These are phyloP conservation scores for Camponotus pennsylvanicus DNA, from an alignment of 1,140 invertebrate species.

Conservation along the genomic window DNA sequence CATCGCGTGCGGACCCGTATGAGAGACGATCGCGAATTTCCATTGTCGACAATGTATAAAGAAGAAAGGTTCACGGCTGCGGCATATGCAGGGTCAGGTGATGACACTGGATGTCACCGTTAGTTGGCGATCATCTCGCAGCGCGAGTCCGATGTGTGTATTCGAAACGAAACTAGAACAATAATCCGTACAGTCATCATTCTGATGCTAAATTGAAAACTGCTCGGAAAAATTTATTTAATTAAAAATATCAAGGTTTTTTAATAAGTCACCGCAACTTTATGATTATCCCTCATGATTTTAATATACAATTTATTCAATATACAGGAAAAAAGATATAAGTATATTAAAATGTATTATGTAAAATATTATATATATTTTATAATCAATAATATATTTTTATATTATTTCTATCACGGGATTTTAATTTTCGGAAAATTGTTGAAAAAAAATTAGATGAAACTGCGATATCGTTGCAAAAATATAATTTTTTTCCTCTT, in stretches of 20 bases:
- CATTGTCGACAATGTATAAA: slow-evolving; percentile 77
- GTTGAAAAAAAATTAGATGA: background rate
- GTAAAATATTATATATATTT: background rate
- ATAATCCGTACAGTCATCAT: background rate
- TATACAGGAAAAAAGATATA: background rate
- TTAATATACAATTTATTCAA: too few relatives aligned
- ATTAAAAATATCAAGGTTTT: background rate
- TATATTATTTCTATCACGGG: background rate
- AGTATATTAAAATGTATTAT: background rate
- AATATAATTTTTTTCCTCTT: background rate
- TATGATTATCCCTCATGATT: background rate
- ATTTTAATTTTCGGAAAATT: background rate
- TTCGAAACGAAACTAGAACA: slow-evolving; percentile 64
- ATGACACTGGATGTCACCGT: slow-evolving; percentile 77
- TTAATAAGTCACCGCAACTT: background rate
- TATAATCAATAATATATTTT: too few relatives aligned
- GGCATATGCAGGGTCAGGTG: slow-evolving; percentile 74
- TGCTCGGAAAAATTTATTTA: background rate
- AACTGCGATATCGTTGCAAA: background rate
- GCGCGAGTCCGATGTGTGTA: slow-evolving; percentile 16
- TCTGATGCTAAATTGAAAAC: background rate
- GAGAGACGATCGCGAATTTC: slow-evolving; percentile 78
- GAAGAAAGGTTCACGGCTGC: slow-evolving; percentile 78
- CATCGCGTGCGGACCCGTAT: slow-evolving; percentile 79
- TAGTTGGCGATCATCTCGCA: slow-evolving; percentile 74